Conservation (phyloP, 2,888 invertebrate species). For the Machimus atricapillus region DNA sequence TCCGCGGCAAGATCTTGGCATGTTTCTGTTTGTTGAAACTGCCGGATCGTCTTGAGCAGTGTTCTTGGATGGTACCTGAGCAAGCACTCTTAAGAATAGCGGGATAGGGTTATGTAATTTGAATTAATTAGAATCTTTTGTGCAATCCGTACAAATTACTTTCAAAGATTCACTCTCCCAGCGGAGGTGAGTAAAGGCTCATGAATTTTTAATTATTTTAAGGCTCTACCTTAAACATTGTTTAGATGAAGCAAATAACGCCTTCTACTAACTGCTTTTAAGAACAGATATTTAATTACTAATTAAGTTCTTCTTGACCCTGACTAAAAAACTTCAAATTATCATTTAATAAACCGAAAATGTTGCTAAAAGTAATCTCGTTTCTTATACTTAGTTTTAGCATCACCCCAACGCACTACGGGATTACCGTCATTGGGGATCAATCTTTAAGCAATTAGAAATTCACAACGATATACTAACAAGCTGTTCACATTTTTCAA, state of each 20-base stretch:
- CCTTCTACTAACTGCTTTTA: neutral
- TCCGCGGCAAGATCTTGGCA: constrained; percentile 5
- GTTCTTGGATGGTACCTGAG: constrained; percentile 14
- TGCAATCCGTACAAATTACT: neutral
- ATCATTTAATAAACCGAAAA: too few relatives aligned
- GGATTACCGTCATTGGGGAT: too few relatives aligned
- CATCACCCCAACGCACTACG: too few relatives aligned
- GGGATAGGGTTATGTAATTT: constrained; percentile 20
- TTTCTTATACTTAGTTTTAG: too few relatives aligned
- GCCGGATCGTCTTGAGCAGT: neutral
- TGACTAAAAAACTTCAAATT: too few relatives aligned
- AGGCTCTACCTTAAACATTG: neutral
- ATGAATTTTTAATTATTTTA: neutral
- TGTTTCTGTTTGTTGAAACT: constrained; percentile 7
- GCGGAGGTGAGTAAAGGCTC: neutral
- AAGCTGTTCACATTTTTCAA: too few relatives aligned
- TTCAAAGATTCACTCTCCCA: neutral
- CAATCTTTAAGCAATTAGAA: too few relatives aligned
- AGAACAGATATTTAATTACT: neutral
- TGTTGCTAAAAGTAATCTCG: too few relatives aligned
- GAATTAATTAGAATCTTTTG: constrained; percentile 26
- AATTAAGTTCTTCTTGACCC: neutral
- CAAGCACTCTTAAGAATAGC: constrained; percentile 29
- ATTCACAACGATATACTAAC: too few relatives aligned
- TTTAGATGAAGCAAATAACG: neutral